Conservation (phyloP, 2,113 vertebrate species). For the Amazona vittata region DNA sequence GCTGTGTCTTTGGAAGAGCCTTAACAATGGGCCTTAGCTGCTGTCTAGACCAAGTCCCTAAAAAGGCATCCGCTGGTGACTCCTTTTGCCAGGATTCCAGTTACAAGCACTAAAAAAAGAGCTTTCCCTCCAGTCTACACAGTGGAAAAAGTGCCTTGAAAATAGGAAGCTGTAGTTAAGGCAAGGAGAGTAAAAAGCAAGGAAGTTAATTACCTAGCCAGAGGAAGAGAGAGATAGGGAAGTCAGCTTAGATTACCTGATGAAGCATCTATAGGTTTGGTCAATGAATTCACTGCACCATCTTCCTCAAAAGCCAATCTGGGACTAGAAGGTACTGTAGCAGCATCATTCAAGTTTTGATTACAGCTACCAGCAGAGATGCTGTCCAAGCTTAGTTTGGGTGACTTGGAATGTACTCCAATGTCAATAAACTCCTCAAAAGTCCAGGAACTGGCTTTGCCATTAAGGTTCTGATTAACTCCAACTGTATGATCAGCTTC, state of each 20-base stretch:
- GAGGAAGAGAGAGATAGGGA: background rate
- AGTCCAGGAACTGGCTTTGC: conserved; percentile 81
- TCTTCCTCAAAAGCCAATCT: conserved; percentile 79
- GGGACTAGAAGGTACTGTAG: conserved; percentile 71
- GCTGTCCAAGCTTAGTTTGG: conserved; percentile 15
- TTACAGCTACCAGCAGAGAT: conserved; percentile 71
- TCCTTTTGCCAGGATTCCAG: background rate
- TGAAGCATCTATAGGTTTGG: conserved; percentile 82
- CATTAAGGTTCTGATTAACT: conserved; percentile 72
- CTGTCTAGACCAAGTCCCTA: background rate
- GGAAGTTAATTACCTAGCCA: conserved; percentile 8
- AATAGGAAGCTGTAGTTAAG: conserved; percentile 51
- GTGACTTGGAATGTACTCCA: conserved; percentile 76
- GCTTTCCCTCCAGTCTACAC: background rate
- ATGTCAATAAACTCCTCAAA: conserved; percentile 83
- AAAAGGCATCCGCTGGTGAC: conserved; percentile 1
- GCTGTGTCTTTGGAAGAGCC: conserved; percentile 41
- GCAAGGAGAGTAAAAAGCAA: conserved; percentile 18
- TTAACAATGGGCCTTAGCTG: background rate
- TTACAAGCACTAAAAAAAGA: background rate
- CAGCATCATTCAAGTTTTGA: conserved; percentile 77
- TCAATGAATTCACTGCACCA: conserved; percentile 75
- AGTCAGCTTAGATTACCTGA: conserved; percentile 77
- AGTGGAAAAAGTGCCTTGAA: conserved; percentile 16
- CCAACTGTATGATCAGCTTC: conserved; percentile 70